These are phyloP conservation scores for Dryocosmus kuriphilus DNA, from an alignment of 2,888 invertebrate species.

Conservation along the genomic window DNA sequence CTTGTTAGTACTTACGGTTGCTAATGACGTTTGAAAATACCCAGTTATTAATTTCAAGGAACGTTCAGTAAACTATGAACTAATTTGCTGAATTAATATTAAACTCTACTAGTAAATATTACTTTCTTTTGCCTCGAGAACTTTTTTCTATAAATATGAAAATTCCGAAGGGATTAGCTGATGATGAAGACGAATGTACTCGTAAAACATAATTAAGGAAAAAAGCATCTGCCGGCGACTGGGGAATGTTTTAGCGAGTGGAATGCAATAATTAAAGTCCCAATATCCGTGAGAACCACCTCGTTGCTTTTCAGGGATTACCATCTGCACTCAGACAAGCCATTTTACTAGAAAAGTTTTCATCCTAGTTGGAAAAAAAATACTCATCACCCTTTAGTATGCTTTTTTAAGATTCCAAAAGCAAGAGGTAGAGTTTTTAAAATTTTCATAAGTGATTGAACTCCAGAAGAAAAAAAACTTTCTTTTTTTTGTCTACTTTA, in stretches of 20 bases:
- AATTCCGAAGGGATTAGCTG: not conserved
- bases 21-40: not conserved
- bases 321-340: conserved; percentile 43
- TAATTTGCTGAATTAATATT: not conserved
- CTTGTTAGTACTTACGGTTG: not conserved
- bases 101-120: not conserved
- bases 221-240: conserved; percentile 16
- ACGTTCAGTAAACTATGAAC: not conserved
- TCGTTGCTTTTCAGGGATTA: conserved; percentile 50
- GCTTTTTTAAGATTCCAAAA: too few relatives aligned
- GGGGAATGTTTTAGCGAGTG: conserved; percentile 33
- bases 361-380: conserved; percentile 44
- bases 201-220: conserved; percentile 19
- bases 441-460: too few relatives aligned
- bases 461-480: too few relatives aligned
- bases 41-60: not conserved
- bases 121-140: too few relatives aligned
- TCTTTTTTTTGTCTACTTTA: too few relatives aligned
- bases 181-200: not conserved
- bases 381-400: not conserved
- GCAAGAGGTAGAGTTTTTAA: too few relatives aligned
- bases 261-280: conserved; percentile 44
- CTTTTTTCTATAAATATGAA: not conserved
- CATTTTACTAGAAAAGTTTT: conserved; percentile 44
- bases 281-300: conserved; percentile 50